Evolutionary conservation across 2,113 vertebrate species (phyloP).

Genomic region (Rana temporaria): DNA sequence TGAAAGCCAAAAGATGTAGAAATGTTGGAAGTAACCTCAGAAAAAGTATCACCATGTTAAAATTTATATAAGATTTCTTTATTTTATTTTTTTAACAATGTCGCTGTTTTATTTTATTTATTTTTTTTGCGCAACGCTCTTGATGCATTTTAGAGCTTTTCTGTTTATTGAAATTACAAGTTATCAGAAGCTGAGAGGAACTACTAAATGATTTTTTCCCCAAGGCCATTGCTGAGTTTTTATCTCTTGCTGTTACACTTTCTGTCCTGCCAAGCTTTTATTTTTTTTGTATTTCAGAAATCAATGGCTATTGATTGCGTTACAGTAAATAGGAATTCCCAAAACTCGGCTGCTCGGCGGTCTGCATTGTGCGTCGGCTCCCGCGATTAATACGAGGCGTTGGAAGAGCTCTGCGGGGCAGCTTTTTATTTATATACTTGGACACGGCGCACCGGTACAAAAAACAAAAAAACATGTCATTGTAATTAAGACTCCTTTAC

Average conservation of each 20-base stretch:
- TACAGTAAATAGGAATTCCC: conserved; percentile 50
- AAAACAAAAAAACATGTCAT: conserved; percentile 8
- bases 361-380: conserved; percentile 2
- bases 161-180: conserved; percentile 8
- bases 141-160: conserved; percentile 38
- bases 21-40: too few species aligned
- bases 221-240: conserved; percentile 27
- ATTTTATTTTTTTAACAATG: too few species aligned
- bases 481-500: conserved; percentile 10
- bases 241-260: conserved; percentile 34
- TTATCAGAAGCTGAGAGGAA: conserved; percentile 5
- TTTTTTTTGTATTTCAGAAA: not conserved
- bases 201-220: conserved; percentile 33
- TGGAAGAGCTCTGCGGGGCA: not conserved
- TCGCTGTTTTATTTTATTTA: conserved; percentile 4
- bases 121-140: not conserved
- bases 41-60: too few species aligned
- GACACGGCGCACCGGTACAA: not conserved
- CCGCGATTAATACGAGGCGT: conserved; percentile 11
- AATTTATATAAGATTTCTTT: too few species aligned
- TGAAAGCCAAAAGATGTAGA: too few species aligned
- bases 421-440: conserved; percentile 3
- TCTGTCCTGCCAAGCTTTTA: conserved; percentile 36
- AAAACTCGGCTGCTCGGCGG: conserved; percentile 6
- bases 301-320: conserved; percentile 48